Evolutionary conservation across 2,797 vertebrate species (phyloP).

Genomic region (Enteromius anoplus): DNA sequence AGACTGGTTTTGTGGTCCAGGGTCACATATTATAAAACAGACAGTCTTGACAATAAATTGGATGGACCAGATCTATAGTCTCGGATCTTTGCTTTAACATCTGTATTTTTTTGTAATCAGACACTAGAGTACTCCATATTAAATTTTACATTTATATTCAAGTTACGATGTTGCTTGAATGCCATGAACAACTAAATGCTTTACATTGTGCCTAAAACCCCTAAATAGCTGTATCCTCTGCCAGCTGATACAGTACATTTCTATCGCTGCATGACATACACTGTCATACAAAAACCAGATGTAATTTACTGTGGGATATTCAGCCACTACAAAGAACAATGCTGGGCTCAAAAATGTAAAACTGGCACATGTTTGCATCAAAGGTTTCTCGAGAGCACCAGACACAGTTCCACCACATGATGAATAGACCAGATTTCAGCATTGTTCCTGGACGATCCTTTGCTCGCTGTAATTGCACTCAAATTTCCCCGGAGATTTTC

Average conservation of each 20-base stretch:
- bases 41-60: not conserved
- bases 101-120: not conserved
- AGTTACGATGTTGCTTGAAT: not conserved
- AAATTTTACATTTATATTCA: not conserved
- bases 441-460: slow-evolving; percentile 48
- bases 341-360: not conserved
- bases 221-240: slow-evolving; percentile 11
- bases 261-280: not conserved
- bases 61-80: not conserved
- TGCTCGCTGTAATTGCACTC: slow-evolving; percentile 53
- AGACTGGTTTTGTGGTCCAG: too few relatives aligned
- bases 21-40: not conserved
- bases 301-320: not conserved
- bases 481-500: slow-evolving; percentile 55
- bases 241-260: not conserved
- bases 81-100: not conserved
- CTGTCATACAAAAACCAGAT: not conserved
- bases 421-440: slow-evolving; percentile 51
- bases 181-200: not conserved
- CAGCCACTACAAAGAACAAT: slow-evolving; percentile 24
- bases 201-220: not conserved
- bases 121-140: not conserved
- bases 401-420: slow-evolving; percentile 40
- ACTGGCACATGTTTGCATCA: slow-evolving; percentile 25
- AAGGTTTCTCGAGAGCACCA: slow-evolving; percentile 46